Evolutionary conservation across 2,113 vertebrate genomes (phyloP).

Genomic region (Zootoca vivipara): DNA sequence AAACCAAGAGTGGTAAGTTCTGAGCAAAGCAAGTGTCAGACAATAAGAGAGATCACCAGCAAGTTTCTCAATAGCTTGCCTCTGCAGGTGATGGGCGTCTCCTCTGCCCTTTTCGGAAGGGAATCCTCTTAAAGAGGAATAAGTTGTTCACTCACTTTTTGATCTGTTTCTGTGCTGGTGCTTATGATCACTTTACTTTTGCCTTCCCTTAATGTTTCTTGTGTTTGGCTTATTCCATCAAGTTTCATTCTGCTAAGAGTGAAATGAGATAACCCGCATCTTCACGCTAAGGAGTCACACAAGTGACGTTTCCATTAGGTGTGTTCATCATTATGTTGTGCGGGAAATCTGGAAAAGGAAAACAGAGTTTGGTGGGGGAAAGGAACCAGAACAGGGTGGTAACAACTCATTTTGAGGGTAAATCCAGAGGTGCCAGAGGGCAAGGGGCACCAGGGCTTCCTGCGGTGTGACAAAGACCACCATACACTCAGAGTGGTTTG

Average conservation of each 20-base stretch:
- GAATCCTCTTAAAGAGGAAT: neutral
- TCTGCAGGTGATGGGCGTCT: neutral
- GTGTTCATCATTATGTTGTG: neutral
- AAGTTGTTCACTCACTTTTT: neutral
- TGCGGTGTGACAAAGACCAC: neutral
- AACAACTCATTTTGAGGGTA: neutral
- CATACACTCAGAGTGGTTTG: neutral
- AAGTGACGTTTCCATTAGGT: neutral
- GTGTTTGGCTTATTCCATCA: neutral
- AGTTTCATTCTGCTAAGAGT: neutral
- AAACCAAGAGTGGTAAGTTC: slow-evolving; percentile 90
- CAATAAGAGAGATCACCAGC: neutral
- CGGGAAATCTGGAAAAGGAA: neutral
- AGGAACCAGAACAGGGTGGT: neutral
- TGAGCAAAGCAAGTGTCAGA: neutral
- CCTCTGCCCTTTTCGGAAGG: neutral
- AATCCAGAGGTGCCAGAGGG: too few species aligned
- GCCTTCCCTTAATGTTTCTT: neutral
- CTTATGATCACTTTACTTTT: neutral
- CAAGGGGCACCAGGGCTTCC: neutral
- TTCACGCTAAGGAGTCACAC: neutral
- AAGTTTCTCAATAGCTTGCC: neutral
- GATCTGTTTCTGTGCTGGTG: neutral
- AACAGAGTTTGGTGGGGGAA: neutral
- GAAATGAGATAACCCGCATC: neutral